Base-by-base conservation (phyloP, 2,797 vertebrate genomes). In the Muscicapa striata region DNA sequence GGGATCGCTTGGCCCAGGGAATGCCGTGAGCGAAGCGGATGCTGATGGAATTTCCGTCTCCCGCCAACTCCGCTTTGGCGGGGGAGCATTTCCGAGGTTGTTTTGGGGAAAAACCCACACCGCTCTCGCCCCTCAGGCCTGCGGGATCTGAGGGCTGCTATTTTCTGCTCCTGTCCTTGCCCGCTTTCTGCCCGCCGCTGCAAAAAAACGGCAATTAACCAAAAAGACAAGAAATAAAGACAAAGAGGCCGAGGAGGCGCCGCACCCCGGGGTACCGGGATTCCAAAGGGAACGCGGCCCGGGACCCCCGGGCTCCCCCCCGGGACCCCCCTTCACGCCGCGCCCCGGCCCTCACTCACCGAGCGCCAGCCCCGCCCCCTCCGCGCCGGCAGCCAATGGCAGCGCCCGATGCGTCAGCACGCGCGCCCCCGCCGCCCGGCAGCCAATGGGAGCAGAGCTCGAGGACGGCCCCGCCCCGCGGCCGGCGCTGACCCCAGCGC, bases 1-100 rank as follows among this genome's bases (percentile, higher is more conserved):
- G 38, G 10, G 0, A 38, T 2, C 68, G 1, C 84, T 0, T 0
- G 46, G 8, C 80, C 2, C 13, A 9, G 1, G 9, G 59, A 30
- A 72, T 36, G 21, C 83, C 4, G 8, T 1, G 8, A 29, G 13
- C 12, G 20, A 59, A 29, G 76, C 20, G 2, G 48, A 29, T 10
- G 3, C 61, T 2, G 29, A 32, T 1, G 10, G 18, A 34, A 81
- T 15, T 75, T 41, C 67, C 8, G 3, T 11, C 79, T 66, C 58
- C 58, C 49, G 29, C 62, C 77, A 58, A 73, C 67, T 17, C 64
- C 20, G 61, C 30, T 58, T 26, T 38, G 48, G 20, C 69, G 5
- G 48, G 46, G 55, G 9, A 43, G 15, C 46, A 10, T 48, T 36
- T 34, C 3, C 4, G 29, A 51, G 57, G 7, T 5, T 46, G 27